Evolutionary conservation across 2,113 vertebrate species (phyloP), one percentile per base, ranked within the genome.

Genomic region (Sus scrofa): DNA sequence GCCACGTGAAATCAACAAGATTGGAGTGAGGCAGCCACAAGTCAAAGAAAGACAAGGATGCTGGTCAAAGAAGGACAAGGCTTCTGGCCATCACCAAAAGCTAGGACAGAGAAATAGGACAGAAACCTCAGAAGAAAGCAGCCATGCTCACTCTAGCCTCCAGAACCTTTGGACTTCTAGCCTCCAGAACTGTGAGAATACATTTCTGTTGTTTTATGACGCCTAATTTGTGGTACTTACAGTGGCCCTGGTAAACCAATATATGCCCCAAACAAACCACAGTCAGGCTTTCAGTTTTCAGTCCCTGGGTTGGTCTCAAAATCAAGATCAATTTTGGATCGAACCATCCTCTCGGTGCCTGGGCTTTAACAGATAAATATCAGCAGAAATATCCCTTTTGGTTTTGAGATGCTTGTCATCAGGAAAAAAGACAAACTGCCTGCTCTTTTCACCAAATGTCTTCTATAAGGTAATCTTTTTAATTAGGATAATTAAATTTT

Each of bases 401-500:
- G 60, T 95, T 95, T 94, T 19, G 54, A 96, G 70, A 89, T 58
- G 71, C 32, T 8, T 85, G 62, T 89, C 94, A 89, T 96, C 91
- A 75, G 58, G 44, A 94, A 89, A 95, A 97, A 97, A 96, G 91
- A 93, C 86, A 93, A 91, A 93, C 96, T 93, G 68, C 89, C 79
- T 95, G 50, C 79, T 86, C 84, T 79, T 93, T 73, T 58, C 52
- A 88, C 85, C 74, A 96, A 96, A 89, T 89, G 89, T 95, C 93
- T 97, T 97, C 94, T 94, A n/a, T 67, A 96, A 97, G 93, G 94
- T 95, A 97, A 91, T 96, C 91, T 81, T 95, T 96, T 97, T 89
- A 97, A 97, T 96, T 97, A 95, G 81, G 84, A 92, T 97, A 97
- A 97, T 96, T 97, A 97, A 97, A 94, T 94, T 98, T 89, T 93